Evolutionary conservation across 1,140 invertebrate genomes (phyloP).

Genomic region (Leptinotarsa lineolata): DNA sequence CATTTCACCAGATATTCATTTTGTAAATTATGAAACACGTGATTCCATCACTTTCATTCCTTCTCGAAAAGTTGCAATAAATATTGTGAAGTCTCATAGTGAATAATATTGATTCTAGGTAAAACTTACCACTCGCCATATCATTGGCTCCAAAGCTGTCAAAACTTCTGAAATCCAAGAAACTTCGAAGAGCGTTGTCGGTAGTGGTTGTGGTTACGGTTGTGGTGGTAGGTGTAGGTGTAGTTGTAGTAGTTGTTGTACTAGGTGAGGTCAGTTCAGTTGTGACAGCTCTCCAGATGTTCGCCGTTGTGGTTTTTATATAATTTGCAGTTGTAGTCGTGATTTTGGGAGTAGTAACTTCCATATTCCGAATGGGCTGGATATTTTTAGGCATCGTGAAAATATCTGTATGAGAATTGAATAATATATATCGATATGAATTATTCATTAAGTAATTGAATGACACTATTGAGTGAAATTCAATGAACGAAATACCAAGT

Average conservation of each 20-base stretch:
- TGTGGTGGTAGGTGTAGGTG: slow-evolving; percentile 45
- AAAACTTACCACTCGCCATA: slow-evolving; percentile 47
- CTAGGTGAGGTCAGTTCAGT: slow-evolving; percentile 28
- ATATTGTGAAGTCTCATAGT: no score
- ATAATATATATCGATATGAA: no score
- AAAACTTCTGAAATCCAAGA: slow-evolving; percentile 47
- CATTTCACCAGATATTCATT: no score
- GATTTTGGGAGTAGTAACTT: slow-evolving; percentile 44
- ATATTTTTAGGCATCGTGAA: neutral
- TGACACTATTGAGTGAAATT: no score
- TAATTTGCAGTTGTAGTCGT: slow-evolving; percentile 54
- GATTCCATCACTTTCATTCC: no score
- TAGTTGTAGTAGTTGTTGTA: slow-evolving; percentile 55
- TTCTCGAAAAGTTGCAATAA: no score
- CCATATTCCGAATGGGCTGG: neutral
- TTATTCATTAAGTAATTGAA: no score
- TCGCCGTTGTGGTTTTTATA: slow-evolving; percentile 43
- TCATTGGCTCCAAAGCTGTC: slow-evolving; percentile 47
- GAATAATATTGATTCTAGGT: neutral
- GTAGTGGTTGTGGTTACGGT: slow-evolving; percentile 56
- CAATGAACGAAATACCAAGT: no score
- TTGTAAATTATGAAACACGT: no score
- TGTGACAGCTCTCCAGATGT: slow-evolving; percentile 32
- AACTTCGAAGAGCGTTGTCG: slow-evolving; percentile 39
- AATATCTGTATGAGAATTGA: neutral